Percentiles rank a stretch among this genome's conserved stretches.
Evolutionary conservation across 2,113 vertebrate genomes (phyloP).

Genomic region (Empidonax traillii): DNA sequence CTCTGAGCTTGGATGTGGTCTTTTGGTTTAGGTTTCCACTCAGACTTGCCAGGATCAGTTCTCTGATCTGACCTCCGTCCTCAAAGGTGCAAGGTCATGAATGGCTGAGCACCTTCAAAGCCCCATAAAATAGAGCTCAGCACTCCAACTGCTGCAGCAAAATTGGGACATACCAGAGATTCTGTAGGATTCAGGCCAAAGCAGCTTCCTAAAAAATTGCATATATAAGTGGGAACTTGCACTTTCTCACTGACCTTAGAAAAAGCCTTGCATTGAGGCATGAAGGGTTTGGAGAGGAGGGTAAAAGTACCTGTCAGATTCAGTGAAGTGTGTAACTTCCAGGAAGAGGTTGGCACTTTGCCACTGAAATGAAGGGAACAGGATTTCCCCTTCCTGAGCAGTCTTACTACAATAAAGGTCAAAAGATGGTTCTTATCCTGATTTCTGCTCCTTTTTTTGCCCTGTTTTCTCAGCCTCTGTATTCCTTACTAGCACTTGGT

Average conservation of each 20-base stretch:
- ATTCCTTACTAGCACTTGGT: not conserved
- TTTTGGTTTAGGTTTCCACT: not conserved
- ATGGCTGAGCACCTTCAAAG: not conserved
- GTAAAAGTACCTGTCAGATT: not conserved
- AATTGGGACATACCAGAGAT: not conserved
- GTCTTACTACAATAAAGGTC: not conserved
- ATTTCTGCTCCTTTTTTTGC: not conserved
- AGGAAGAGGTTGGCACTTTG: not conserved
- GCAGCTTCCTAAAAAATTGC: not conserved
- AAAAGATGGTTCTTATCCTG: not conserved
- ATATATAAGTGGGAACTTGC: not conserved
- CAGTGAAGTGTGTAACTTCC: not conserved
- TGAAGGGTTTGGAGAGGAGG: not conserved
- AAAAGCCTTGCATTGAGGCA: not conserved
- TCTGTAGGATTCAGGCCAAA: not conserved
- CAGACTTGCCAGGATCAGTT: not conserved
- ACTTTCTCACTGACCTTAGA: not conserved
- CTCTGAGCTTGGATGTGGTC: not conserved
- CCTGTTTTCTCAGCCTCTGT: not conserved
- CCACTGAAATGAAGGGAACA: not conserved
- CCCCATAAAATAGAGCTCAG: not conserved
- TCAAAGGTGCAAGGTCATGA: not conserved
- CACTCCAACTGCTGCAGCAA: not conserved
- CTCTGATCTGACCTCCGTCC: not conserved
- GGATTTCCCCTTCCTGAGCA: not conserved